Base-by-base conservation (phyloP, 2,797 vertebrate species). In the Acanthurus lineatus region DNA sequence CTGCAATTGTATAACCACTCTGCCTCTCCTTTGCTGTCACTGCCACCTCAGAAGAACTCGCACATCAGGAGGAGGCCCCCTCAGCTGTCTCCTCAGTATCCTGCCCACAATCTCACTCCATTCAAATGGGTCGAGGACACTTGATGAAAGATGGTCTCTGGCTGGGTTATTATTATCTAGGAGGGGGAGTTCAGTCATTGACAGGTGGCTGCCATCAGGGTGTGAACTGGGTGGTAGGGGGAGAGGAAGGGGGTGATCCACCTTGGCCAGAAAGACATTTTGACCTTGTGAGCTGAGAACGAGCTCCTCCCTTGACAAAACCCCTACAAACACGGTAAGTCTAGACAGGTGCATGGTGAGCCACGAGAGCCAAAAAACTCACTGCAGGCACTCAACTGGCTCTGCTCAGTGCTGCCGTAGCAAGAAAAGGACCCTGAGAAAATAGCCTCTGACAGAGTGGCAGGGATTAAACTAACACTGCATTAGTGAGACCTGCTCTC, bases 381-480 rank as follows among this genome's bases (percentile, higher is more conserved):
- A 32, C 3, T 32, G 28, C 28, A 32, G 28, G 28, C 28, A 32
- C 28, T 32, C 28, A 32, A 32, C 74, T 71, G 66, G 53, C 65
- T 74, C 57, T 63, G 69, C 72, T 78, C 70, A 62, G 66, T 68
- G 52, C 65, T 73, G 58, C 56, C 66, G 69, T 52, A 62, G 70
- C 60, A 20, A 62, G 54, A 77, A 85, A 84, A 69, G 62, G 66
- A 78, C 53, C 77, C 52, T 15, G 22, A 79, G 84, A 90, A 89
- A 90, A 92, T 76, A 88, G 83, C 79, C 86, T 86, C 66, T 73
- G 91, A 92, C 89, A 92, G 84, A 51, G 77, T 83, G 86, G 86
- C 82, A 69, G 76, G 90, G 90, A 93, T 94, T 94, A 91, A 94
- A 94, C 89, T 60, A 92, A 90, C 84, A 89, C 73, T 71, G 83